Conservation (phyloP, 1,140 invertebrate species). For the Chymomyza costata region DNA sequence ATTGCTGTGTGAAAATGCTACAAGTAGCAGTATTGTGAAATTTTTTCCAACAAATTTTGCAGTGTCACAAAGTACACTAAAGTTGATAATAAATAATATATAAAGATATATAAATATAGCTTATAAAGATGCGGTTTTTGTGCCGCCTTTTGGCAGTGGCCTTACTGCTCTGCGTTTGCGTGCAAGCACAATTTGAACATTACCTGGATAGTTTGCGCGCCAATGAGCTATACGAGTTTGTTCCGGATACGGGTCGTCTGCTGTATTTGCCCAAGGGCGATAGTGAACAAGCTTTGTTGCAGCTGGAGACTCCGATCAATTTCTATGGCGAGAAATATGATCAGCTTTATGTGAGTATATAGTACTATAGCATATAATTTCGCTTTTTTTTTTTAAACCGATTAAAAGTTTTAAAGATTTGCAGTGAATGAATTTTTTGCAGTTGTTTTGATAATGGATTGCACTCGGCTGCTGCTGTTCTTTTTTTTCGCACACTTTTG, state of each 20-base stretch:
- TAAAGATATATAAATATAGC: slow-evolving; percentile 5
- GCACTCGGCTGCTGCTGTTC: too few relatives aligned
- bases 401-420: slow-evolving; percentile 20
- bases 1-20: slow-evolving; percentile 45
- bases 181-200: slow-evolving; percentile 49
- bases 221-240: slow-evolving; percentile 59
- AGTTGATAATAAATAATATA: slow-evolving; percentile 2
- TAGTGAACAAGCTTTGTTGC: slow-evolving; percentile 67
- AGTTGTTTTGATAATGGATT: slow-evolving; percentile 14
- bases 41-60: slow-evolving; percentile 6
- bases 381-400: slow-evolving; percentile 5
- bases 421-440: slow-evolving; percentile 43
- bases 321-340: slow-evolving; percentile 84
- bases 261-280: slow-evolving; percentile 68
- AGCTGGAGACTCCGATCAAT: slow-evolving; percentile 80
- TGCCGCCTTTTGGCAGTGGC: slow-evolving; percentile 33
- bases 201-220: slow-evolving; percentile 53
- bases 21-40: slow-evolving; percentile 52
- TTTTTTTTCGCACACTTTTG: not conserved
- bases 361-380: not conserved
- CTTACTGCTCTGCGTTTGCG: slow-evolving; percentile 26
- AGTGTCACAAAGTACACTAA: slow-evolving; percentile 5
- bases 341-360: slow-evolving; percentile 84
- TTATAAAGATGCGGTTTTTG: slow-evolving; percentile 41
- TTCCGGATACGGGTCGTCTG: slow-evolving; percentile 28